These are phyloP conservation scores for Tolypeutes matacus DNA, from an alignment of 2,797 vertebrate genomes.

Conservation along the genomic window DNA sequence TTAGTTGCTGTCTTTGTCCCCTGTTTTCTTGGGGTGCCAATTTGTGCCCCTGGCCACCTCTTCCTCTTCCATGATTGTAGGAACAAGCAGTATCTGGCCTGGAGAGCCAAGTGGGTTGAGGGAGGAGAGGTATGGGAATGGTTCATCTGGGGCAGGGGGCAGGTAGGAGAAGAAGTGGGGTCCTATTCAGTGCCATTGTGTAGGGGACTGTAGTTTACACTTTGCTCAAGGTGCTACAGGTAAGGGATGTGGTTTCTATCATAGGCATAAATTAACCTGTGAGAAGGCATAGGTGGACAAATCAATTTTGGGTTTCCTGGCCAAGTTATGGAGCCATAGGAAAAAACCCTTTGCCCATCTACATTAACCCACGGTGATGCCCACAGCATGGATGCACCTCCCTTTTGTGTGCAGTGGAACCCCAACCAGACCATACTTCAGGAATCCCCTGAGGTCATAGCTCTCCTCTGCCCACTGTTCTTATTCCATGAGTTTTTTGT, in stretches of 20 bases:
- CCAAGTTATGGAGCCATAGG: background rate
- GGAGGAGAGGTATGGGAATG: background rate
- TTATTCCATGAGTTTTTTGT: too few species aligned
- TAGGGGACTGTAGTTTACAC: background rate
- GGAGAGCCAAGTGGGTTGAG: background rate
- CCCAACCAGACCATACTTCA: too few species aligned
- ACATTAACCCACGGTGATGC: background rate
- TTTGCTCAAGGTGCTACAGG: background rate
- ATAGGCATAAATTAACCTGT: background rate
- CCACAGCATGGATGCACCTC: background rate
- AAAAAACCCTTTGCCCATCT: background rate
- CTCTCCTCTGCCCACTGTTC: too few species aligned
- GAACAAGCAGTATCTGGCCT: background rate
- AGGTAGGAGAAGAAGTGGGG: background rate
- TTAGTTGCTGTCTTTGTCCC: background rate
- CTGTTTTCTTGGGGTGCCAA: background rate
- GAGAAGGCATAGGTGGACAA: background rate
- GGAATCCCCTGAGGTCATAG: background rate
- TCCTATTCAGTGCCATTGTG: background rate
- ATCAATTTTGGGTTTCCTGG: background rate
- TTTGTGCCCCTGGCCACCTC: background rate
- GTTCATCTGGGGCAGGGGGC: background rate
- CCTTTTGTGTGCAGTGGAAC: background rate
- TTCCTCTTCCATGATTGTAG: background rate
- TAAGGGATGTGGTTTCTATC: background rate